Conservation (phyloP, 2,888 invertebrate genomes). For the Empis livida region DNA sequence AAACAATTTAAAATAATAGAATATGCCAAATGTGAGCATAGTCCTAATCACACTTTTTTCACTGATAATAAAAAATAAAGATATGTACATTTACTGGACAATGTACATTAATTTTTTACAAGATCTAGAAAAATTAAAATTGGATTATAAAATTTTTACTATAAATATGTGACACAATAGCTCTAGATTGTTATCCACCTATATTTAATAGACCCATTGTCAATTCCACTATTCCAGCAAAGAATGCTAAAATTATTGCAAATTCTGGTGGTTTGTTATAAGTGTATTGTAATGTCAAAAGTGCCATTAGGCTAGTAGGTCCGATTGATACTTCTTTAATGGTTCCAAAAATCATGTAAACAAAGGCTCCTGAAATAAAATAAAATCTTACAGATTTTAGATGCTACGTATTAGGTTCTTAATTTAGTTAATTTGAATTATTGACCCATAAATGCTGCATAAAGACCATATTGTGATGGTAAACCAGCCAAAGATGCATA, state of each 20-base stretch:
- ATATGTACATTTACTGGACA: too few species aligned
- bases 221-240: constrained; percentile 64
- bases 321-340: constrained; percentile 78
- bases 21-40: too few species aligned
- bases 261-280: constrained; percentile 55
- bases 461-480: constrained; percentile 82
- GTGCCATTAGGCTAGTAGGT: constrained; percentile 87
- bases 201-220: constrained; percentile 70
- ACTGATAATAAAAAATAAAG: too few species aligned
- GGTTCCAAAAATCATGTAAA: constrained; percentile 80
- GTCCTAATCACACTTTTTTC: too few species aligned
- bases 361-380: constrained; percentile 50
- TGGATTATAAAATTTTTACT: too few species aligned
- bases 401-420: too few species aligned
- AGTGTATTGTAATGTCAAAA: constrained; percentile 65
- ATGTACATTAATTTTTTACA: too few species aligned
- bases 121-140: too few species aligned
- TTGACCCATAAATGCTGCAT: constrained; percentile 74
- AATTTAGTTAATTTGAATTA: too few species aligned
- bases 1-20: too few species aligned
- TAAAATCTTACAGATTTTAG: too few species aligned
- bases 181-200: constrained; percentile 43
- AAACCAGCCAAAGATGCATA: constrained; percentile 75
- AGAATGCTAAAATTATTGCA: constrained; percentile 61
- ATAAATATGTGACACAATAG: too few species aligned